These are phyloP conservation scores for Nymphalis polychloros DNA, from an alignment of 2,888 invertebrate species.

Conservation along the genomic window DNA sequence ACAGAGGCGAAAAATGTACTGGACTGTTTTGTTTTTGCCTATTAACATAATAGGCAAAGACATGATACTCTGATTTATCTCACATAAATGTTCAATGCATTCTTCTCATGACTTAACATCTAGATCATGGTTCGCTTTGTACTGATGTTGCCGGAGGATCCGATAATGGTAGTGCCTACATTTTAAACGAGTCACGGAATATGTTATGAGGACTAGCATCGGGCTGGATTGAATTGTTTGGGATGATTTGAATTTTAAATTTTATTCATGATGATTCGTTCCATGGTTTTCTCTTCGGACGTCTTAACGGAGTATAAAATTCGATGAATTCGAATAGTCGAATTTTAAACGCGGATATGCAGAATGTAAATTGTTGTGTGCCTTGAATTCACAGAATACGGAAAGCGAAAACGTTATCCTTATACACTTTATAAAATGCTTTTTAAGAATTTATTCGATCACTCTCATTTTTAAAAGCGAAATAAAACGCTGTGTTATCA, in stretches of 20 bases:
- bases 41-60: no score
- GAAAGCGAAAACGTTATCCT: background rate
- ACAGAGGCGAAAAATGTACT: no score
- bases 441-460: no score
- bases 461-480: no score
- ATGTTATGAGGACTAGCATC: slow-evolving; percentile 9
- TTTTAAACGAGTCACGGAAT: slow-evolving; percentile 10
- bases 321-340: background rate
- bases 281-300: background rate
- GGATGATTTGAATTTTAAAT: slow-evolving; percentile 24
- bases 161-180: slow-evolving; percentile 10
- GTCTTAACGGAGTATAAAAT: background rate
- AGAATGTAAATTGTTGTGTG: background rate
- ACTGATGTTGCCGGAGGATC: background rate
- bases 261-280: slow-evolving; percentile 6
- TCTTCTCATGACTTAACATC: no score
- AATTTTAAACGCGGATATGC: background rate
- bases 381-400: slow-evolving; percentile 3
- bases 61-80: no score
- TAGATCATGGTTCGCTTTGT: background rate
- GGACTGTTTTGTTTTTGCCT: no score
- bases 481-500: no score
- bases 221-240: slow-evolving; percentile 16
- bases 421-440: no score
- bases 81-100: no score